phyloP scores from a whole-genome alignment of 2,888 invertebrate genomes.

The Phortica magna region DNA sequence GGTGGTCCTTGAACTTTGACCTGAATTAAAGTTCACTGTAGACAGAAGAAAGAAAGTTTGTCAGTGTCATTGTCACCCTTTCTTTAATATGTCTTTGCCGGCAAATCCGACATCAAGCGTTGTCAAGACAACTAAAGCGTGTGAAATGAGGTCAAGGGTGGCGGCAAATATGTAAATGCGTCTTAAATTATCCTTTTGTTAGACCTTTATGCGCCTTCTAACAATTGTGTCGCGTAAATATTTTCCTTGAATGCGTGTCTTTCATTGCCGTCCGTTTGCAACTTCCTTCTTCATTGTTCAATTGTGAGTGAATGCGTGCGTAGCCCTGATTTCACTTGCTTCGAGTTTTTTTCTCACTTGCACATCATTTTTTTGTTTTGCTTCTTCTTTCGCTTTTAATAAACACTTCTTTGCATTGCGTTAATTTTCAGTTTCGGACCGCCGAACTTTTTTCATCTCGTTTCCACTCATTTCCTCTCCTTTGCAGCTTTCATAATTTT shows the following conservation, averaged over 20 bases:
- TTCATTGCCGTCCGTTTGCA: constrained; percentile 47
- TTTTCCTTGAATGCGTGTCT: constrained; percentile 43
- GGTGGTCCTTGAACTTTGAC: constrained; percentile 56
- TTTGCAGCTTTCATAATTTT: constrained; percentile 17
- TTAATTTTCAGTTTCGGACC: constrained; percentile 44
- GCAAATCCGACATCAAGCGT: background rate
- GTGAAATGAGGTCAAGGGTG: constrained; percentile 17
- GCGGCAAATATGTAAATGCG: constrained; percentile 17
- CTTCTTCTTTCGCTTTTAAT: constrained; percentile 24
- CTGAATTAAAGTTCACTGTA: constrained; percentile 45
- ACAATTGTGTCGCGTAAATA: constrained; percentile 36
- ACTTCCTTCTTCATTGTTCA: too few species aligned
- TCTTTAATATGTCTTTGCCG: constrained; percentile 13
- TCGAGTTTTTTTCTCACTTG: too few species aligned
- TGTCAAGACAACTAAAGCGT: constrained; percentile 49
- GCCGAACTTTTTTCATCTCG: background rate
- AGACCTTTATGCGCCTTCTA: background rate
- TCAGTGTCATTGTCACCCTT: constrained; percentile 19
- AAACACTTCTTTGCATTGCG: constrained; percentile 40
- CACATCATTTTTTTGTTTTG: too few species aligned
- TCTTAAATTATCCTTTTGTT: constrained; percentile 17
- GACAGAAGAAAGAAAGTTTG: background rate
- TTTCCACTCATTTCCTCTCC: background rate
- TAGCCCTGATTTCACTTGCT: too few species aligned
- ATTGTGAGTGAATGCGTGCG: too few species aligned